A percentile compares a stretch with the other conserved stretches of the same genome.
phyloP scores from a whole-genome alignment of 2,888 invertebrate genomes.

The Asteroscopus sphinx region DNA sequence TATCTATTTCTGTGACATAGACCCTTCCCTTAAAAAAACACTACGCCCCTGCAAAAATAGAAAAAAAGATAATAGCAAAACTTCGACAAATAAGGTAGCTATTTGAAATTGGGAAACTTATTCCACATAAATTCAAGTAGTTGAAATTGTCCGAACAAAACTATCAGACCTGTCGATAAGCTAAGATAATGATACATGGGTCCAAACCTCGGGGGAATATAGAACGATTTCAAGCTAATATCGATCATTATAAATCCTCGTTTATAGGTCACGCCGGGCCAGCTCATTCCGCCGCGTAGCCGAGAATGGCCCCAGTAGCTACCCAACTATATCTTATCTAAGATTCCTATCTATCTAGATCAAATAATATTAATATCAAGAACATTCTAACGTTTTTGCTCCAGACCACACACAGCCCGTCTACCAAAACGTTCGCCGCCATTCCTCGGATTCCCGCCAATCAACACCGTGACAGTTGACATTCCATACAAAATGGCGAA shows the following conservation, averaged over 20 bases:
- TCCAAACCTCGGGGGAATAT: conserved; percentile 20
- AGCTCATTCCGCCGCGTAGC: conserved; percentile 8
- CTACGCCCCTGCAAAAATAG: no score
- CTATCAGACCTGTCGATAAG: conserved; percentile 34
- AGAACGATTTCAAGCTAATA: conserved; percentile 28
- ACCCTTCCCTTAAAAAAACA: no score
- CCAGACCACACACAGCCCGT: conserved; percentile 67
- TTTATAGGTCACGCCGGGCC: conserved; percentile 47
- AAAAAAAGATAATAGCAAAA: neutral
- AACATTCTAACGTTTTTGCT: conserved; percentile 50
- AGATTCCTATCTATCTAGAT: conserved; percentile 46
- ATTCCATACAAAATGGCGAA: conserved; percentile 75
- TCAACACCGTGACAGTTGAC: conserved; percentile 78
- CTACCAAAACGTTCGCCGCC: conserved; percentile 59
- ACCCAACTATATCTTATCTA: conserved; percentile 25
- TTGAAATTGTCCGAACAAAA: conserved; percentile 33
- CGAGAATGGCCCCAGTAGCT: conserved; percentile 17
- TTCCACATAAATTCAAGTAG: conserved; percentile 2
- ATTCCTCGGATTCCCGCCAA: conserved; percentile 67
- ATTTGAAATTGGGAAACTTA: neutral
- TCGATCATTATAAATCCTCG: conserved; percentile 50
- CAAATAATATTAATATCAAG: conserved; percentile 46
- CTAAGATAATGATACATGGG: conserved; percentile 44
- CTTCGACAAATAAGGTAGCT: neutral
- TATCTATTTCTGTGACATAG: no score